Evolutionary conservation across 1,140 invertebrate species (phyloP), one percentile per base, ranked within the genome.

Genomic region (Bombus superbus): DNA sequence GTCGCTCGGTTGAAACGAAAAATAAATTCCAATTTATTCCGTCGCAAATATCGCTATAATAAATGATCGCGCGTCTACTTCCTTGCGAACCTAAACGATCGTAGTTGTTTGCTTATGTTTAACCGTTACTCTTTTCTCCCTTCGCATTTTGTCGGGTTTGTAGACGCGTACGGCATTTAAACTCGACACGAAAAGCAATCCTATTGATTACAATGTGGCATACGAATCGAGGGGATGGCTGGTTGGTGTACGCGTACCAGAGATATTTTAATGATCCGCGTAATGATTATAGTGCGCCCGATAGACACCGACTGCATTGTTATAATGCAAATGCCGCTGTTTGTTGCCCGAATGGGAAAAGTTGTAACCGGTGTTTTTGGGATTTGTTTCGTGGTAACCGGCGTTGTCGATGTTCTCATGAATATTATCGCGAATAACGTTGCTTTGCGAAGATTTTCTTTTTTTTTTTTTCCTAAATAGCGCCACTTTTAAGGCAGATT

Each of bases 201-300:
- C 72, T 83, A 86, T 86, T 83, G 85, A 86, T 86, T 83, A 83
- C 85, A 80, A 76, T 62, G 72, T 86, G 80, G 62, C 79, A 86
- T 57, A 40, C 85, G 40, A 69, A 83, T 76, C 44, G 59, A 59
- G 80, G 71, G 71, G 72, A 76, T 40, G 53, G 47, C 18, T 18
- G 72, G 78, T 40, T 25, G 71, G 59, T 68, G 72, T 69, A 83
- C 73, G 59, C 71, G 59, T 66, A 81, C 57, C 83, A 62, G 83
- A 85, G 78, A 81, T 85, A 85, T 85, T 85, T 85, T 85, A 85
- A 85, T 81, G 83, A 85, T 85, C 83, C 83, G 83, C 83, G 78
- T 85, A 85, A 85, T 85, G 83, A 85, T 85, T 85, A 85, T 81
- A 74, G 83, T 85, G 78, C 69, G 35, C 59, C 83, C 76, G 57